Evolutionary conservation across 2,113 vertebrate species (phyloP), one percentile per base, ranked within the genome.

Genomic region (Zonotrichia leucophrys): DNA sequence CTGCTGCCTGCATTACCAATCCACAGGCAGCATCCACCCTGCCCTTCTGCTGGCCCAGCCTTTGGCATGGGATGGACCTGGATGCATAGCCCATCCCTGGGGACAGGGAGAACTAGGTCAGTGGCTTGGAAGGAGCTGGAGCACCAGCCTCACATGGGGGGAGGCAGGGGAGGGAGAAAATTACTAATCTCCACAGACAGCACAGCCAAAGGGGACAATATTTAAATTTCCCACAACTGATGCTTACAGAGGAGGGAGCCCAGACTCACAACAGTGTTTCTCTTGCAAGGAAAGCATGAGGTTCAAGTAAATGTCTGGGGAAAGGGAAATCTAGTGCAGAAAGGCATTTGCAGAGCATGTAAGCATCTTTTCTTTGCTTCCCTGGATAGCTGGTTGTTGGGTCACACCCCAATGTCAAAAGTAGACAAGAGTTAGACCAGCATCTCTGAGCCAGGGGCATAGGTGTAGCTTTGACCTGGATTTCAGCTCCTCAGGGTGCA

Each of bases 51-150:
- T 63, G n/a, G 83, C 76, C 81, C 88, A 88, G 76, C 58, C 66
- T 66, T 83, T 22, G 31, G 72, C 60, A 50, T 46, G 41, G 84
- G 62, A 68, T 42, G 50, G 82, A 67, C 81, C 78, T 68, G 83
- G 42, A 85, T 82, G 46, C 47, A 80, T 16, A 79, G 21, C 33
- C 81, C 12, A 23, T 67, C 89, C 93, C 89, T 49, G 50, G 78
- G 79, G 89, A 92, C 58, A 73, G 58, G 80, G 47, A 85, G 83
- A 97, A 94, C 53, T 96, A 87, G 86, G 92, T 94, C 88, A 94
- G 78, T 60, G 62, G 76, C 78, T 94, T 94, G 94, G 58, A 72
- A 88, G 63, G 74, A 93, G 50, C 44, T 42, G 66, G 11, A 85
- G n/a, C 2, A 7, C 50, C 52, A 15, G 53, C 37, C 35, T 56